Evolutionary conservation across 2,888 invertebrate genomes (phyloP), one percentile per base, ranked within the genome.

Genomic region (Dermolepida albohirtum): DNA sequence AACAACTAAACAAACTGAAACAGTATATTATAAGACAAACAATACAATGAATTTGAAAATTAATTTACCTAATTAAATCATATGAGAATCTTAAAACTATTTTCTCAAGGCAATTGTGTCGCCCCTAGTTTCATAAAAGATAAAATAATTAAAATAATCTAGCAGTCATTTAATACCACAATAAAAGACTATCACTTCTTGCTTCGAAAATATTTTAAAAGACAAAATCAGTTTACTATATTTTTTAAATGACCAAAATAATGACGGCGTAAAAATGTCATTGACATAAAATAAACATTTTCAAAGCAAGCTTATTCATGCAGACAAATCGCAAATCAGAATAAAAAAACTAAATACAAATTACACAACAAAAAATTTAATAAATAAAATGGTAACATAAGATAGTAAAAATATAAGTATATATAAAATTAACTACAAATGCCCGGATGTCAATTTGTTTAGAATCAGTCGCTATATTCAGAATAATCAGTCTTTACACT

Each of bases 381-480:
- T 63, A 68, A 64, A 57, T 64, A 64, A 49, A 68, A 34, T 49
- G 59, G 57, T 64, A 68, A 68, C 68, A 68, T 40, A 57, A 57
- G 17, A 57, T n/a, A 51, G 64, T 68, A 44, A 47, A 49, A 64
- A 49, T 57, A 64, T 67, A 54, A 29, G 29, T 11, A 17, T 59
- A 34, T 41, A 68, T 50, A 49, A 54, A 55, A 50, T 49, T 64
- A 63, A 54, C 51, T 54, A 66, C 14, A 57, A 41, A 34, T 55
- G 43, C 50, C 41, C 40, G 39, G 6, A 41, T 43, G 14, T 47
- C 16, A 62, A 17, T 47, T 16, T 16, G 22, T 49, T 22, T 17
- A 34, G 34, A 39, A 55, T 75, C 74, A 78, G 66, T 80, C 78
- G 70, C 78, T 78, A 55, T 68, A 70, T 44, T 76, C 77, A 63